These are phyloP conservation scores for Thera obeliscata DNA, from an alignment of 2,888 invertebrate genomes.

Conservation along the genomic window DNA sequence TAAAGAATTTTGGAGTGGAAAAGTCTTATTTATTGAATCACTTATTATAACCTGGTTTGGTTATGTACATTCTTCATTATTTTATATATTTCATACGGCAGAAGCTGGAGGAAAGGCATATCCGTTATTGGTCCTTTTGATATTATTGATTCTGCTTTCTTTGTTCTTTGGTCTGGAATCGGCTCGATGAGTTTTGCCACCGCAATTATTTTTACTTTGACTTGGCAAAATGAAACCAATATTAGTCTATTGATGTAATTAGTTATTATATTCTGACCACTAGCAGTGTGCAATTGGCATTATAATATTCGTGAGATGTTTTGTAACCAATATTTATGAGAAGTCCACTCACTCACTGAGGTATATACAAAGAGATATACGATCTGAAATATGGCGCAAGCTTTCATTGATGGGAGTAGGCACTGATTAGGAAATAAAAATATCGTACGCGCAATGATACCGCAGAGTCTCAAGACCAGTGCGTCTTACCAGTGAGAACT, in stretches of 20 bases:
- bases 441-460: too few species aligned
- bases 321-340: neutral
- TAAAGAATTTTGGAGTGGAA: constrained; percentile 24
- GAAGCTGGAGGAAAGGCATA: constrained; percentile 30
- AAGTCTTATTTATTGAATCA: constrained; percentile 36
- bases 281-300: constrained; percentile 18
- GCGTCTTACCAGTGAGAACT: too few species aligned
- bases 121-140: constrained; percentile 35
- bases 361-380: too few species aligned
- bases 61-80: neutral
- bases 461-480: too few species aligned
- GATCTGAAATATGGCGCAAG: too few species aligned
- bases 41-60: neutral
- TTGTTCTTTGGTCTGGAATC: constrained; percentile 24
- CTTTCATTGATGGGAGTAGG: too few species aligned
- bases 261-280: constrained; percentile 33
- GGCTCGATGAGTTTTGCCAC: constrained; percentile 27
- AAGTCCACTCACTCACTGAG: too few species aligned
- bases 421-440: too few species aligned
- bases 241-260: constrained; percentile 42
- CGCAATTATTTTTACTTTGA: constrained; percentile 32
- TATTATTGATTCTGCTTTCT: constrained; percentile 31
- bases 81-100: neutral
- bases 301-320: constrained; percentile 5
- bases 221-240: constrained; percentile 15